Evolutionary conservation across 2,888 invertebrate species (phyloP).

Genomic region (Patella depressa): DNA sequence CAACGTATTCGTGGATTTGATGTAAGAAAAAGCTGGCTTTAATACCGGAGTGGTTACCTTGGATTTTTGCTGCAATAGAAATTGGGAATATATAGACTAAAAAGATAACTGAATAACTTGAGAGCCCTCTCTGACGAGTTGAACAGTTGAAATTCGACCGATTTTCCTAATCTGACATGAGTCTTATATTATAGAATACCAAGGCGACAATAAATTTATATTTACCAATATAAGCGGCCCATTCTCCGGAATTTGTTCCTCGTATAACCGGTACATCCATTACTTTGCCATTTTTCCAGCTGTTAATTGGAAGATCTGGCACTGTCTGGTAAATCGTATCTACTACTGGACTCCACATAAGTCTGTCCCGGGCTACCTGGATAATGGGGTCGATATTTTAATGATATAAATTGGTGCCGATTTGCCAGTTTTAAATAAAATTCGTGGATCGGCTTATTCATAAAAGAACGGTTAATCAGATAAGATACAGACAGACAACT

Average conservation of each 20-base stretch:
- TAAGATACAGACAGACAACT: too few species aligned
- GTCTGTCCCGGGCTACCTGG: not conserved
- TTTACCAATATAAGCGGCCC: not conserved
- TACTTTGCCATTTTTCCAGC: conserved; percentile 1
- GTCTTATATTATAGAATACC: too few species aligned
- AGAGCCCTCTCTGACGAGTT: too few species aligned
- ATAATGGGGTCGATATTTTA: not conserved
- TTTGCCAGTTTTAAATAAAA: too few species aligned
- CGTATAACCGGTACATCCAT: not conserved
- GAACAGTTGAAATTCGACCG: too few species aligned
- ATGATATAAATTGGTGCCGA: too few species aligned
- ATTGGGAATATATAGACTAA: too few species aligned
- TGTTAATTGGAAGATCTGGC: not conserved
- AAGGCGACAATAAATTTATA: not conserved
- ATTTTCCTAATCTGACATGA: too few species aligned
- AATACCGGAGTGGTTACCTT: not conserved
- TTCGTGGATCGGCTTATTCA: too few species aligned
- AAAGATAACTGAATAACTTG: too few species aligned
- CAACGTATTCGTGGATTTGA: not conserved
- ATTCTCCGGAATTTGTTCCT: not conserved
- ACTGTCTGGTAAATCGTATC: not conserved
- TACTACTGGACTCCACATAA: not conserved
- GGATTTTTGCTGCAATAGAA: not conserved
- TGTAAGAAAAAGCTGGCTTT: not conserved
- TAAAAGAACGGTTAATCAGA: too few species aligned